A percentile compares a stretch with the other conserved stretches of the same genome.
Evolutionary conservation across 2,888 invertebrate species (phyloP).

Genomic region (Caenorhabditis sp.): DNA sequence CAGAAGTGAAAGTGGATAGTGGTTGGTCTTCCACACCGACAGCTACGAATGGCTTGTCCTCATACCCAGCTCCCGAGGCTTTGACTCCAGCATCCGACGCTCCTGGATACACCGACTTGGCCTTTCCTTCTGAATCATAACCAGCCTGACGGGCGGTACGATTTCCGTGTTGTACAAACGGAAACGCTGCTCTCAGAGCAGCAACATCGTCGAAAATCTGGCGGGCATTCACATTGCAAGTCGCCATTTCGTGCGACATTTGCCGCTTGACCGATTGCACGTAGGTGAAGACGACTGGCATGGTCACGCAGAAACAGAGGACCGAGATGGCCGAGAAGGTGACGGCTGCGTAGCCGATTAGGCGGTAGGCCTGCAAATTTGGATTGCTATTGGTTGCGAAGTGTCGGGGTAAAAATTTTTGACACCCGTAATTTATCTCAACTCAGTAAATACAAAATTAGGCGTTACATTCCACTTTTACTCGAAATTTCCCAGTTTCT

Average conservation of each 20-base stretch:
- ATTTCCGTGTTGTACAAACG: slow-evolving; percentile 39
- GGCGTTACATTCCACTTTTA: too few relatives aligned
- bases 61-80: slow-evolving; percentile 1
- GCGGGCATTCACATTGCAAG: slow-evolving; percentile 65
- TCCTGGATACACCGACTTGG: slow-evolving; percentile 7
- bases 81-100: slow-evolving; percentile 6
- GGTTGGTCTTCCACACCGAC: slow-evolving; percentile 51
- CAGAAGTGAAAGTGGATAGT: slow-evolving; percentile 24
- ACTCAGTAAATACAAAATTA: neutral
- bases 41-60: slow-evolving; percentile 55
- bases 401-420: neutral
- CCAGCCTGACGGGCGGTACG: slow-evolving; percentile 60
- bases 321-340: slow-evolving; percentile 69
- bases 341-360: slow-evolving; percentile 69
- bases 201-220: slow-evolving; percentile 63
- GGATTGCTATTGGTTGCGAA: neutral
- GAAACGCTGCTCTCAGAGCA: slow-evolving; percentile 36
- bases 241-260: slow-evolving; percentile 67
- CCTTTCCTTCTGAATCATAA: slow-evolving; percentile 37
- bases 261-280: slow-evolving; percentile 69
- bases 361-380: slow-evolving; percentile 66
- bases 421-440: too few relatives aligned
- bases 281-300: slow-evolving; percentile 69
- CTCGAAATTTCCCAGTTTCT: too few relatives aligned
- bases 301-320: slow-evolving; percentile 68